Base-by-base conservation (phyloP, 1,140 invertebrate genomes). In the Drosophila repletoides region DNA sequence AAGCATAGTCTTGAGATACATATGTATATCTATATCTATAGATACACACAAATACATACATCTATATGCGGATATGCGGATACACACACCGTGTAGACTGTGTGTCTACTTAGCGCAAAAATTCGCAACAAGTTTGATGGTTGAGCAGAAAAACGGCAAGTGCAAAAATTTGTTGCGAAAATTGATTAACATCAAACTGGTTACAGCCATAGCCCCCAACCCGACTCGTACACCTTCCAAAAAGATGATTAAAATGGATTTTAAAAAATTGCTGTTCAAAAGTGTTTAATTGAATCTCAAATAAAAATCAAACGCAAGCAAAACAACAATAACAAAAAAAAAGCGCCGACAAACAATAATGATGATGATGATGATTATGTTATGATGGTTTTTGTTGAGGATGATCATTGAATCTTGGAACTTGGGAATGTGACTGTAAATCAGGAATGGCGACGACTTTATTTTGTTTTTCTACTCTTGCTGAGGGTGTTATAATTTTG, bases 111-210 rank as follows among this genome's bases (percentile, higher is more conserved):
- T 48, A 58, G 49, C 4, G 33, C 24, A 63, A 69, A 40, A 45
- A 68, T 53, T 59, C 53, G 59, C 76, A 81, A 56, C 68, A 52
- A 49, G 49, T 64, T 75, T 79, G 43, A 46, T n/a, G n/a, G n/a
- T n/a, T n/a, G n/a, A n/a, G n/a, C n/a, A 19, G 53, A 36, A 67
- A 84, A 83, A 67, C 72, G 77, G 79, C 79, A 84, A 84, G 79
- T 84, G 79, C 79, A 84, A 84, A 84, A 79, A 86, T 86, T 71
- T 74, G 66, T 84, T 84, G 80, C 79, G 80, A 86, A 84, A 84
- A 84, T 86, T 84, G 80, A 84, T 86, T 84, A 84, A 84, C 79
- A 84, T 73, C 65, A 84, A 79, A 84, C 80, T 68, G 80, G 79
- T 84, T 86, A 36, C 45, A 56, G 36, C 33, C 51, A 15, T 38